Evolutionary conservation across 2,797 vertebrate genomes (phyloP).

Genomic region (Furcifer pardalis): DNA sequence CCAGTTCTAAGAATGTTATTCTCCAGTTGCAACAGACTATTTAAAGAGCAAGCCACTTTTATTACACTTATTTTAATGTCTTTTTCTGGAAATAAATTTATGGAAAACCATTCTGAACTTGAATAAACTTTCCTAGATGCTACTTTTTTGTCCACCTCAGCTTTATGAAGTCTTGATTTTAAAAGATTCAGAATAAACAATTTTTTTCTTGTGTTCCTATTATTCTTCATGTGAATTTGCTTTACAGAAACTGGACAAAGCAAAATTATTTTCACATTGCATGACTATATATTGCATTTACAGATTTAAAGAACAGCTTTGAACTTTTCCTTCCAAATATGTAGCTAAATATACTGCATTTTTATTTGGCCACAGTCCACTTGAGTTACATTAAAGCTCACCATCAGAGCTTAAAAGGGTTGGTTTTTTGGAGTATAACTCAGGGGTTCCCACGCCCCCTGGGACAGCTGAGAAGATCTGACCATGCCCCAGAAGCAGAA

Average conservation of each 20-base stretch:
- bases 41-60: not conserved
- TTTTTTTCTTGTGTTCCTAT: not conserved
- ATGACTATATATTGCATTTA: not conserved
- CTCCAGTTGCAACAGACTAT: not conserved
- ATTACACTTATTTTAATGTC: not conserved
- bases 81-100: slow-evolving; percentile 17
- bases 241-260: slow-evolving; percentile 13
- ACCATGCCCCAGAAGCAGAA: too few relatives aligned
- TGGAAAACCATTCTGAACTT: not conserved
- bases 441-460: too few relatives aligned
- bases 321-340: not conserved
- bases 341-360: too few relatives aligned
- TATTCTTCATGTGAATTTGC: not conserved
- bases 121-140: slow-evolving; percentile 9
- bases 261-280: slow-evolving; percentile 19
- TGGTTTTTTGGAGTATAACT: too few relatives aligned
- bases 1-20: slow-evolving; percentile 6
- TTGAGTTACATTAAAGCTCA: too few relatives aligned
- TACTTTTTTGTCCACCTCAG: slow-evolving; percentile 10
- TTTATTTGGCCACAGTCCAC: too few relatives aligned
- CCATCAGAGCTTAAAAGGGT: too few relatives aligned
- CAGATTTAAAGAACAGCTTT: not conserved
- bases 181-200: not conserved
- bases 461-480: too few relatives aligned
- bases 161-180: slow-evolving; percentile 8